These are phyloP conservation scores for Eristalis tenax DNA, from an alignment of 2,888 invertebrate species.

Conservation along the genomic window DNA sequence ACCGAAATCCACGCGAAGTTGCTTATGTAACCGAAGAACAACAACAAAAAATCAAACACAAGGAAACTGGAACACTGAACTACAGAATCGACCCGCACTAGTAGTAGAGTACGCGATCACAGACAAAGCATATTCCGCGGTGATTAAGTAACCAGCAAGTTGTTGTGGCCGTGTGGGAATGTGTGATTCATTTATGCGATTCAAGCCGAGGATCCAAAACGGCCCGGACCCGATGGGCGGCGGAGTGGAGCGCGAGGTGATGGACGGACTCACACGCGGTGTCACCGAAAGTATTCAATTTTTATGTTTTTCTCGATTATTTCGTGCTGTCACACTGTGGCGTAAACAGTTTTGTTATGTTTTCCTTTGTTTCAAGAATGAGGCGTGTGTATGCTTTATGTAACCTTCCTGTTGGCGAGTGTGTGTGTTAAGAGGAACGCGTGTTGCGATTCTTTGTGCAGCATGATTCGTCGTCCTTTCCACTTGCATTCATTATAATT, in stretches of 20 bases:
- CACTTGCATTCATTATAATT: conserved; percentile 52
- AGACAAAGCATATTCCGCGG: conserved; percentile 8
- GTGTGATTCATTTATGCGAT: conserved; percentile 54
- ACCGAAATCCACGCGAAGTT: neutral
- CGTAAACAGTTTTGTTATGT: neutral
- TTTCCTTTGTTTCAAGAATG: neutral
- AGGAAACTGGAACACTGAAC: neutral
- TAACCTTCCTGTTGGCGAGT: conserved; percentile 50
- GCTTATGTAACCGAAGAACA: neutral
- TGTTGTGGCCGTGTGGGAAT: neutral
- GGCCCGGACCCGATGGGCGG: too few species aligned
- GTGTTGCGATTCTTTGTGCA: conserved; percentile 64
- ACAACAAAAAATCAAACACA: neutral
- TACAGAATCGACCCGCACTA: neutral
- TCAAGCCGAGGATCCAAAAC: conserved; percentile 17
- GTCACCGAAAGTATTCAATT: conserved; percentile 6
- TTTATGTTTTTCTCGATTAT: neutral
- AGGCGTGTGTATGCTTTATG: conserved; percentile 57
- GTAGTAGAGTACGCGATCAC: neutral
- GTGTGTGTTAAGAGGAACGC: conserved; percentile 55
- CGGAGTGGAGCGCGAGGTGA: neutral
- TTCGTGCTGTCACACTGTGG: conserved; percentile 13
- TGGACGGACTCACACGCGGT: conserved; percentile 63
- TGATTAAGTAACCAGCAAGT: conserved; percentile 66
- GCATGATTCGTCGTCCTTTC: conserved; percentile 52